Percentiles rank a stretch among this genome's conserved stretches.
These are phyloP conservation scores for Ptychoptera albimana DNA, from an alignment of 2,888 invertebrate genomes.

Conservation along the genomic window DNA sequence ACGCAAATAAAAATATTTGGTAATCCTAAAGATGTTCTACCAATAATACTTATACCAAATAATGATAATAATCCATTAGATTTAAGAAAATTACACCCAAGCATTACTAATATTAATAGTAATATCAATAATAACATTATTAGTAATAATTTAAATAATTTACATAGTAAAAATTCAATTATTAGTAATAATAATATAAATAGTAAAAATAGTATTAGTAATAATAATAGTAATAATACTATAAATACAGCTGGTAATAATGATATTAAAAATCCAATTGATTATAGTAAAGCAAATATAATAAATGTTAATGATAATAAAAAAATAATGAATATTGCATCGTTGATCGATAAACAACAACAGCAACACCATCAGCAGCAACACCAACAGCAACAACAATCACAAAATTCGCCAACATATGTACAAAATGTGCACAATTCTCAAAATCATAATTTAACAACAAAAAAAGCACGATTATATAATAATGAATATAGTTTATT, in stretches of 20 bases:
- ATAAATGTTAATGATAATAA: background rate
- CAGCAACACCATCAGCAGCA: background rate
- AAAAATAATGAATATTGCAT: background rate
- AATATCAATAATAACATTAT: slow-evolving; percentile 6
- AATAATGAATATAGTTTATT: too few species aligned
- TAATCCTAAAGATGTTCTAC: slow-evolving; percentile 12
- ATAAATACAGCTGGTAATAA: slow-evolving; percentile 1
- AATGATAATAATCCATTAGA: background rate
- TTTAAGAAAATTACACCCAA: slow-evolving; percentile 6
- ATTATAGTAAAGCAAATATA: background rate
- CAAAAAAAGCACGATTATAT: background rate
- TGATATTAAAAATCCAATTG: background rate
- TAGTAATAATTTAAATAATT: slow-evolving; percentile 6
- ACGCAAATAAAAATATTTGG: slow-evolving; percentile 12
- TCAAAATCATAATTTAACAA: slow-evolving; percentile 11
- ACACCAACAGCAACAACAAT: slow-evolving; percentile 1
- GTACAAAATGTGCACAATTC: slow-evolving; percentile 12
- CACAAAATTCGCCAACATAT: slow-evolving; percentile 8
- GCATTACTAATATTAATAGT: slow-evolving; percentile 9
- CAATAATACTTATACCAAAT: slow-evolving; percentile 2
- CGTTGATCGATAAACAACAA: background rate
- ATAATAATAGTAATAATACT: background rate
- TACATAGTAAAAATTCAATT: too few species aligned
- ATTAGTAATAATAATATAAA: background rate
- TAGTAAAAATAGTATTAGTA: background rate